Evolutionary conservation across 2,113 vertebrate genomes (phyloP), one percentile per base, ranked within the genome.

Genomic region (Grus americana): DNA sequence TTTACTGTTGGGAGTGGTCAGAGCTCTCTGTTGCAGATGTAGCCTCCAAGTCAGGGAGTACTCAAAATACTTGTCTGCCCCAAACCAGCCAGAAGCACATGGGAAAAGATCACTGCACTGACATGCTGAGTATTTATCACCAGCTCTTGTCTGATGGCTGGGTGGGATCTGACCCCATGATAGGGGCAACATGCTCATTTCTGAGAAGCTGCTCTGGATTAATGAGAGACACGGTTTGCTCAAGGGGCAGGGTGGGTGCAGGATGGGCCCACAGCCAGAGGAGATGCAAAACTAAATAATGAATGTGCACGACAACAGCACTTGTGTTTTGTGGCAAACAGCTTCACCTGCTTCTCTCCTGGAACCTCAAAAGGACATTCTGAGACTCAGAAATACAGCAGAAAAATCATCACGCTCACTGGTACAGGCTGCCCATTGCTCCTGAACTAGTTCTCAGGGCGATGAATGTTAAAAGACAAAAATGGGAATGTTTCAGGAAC

Each of bases 41-140:
- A 94, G 73, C 40, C 73, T 91, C 40, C 52, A 79, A 10, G 16
- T 91, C 78, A 49, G 87, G 84, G 93, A 93, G 66, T 91, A 85
- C 88, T 81, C 76, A 81, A 52, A 92, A 89, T 18, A 46, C 44
- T 58, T 61, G 46, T 42, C 52, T 94, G 94, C 36, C 40, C 30
- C 24, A 3, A 75, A 79, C 34, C 17, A 50, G 27, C 21, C 78
- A 88, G 54, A 85, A 91, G 81, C 47, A 42, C 0, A 0, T 49
- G 74, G 70, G 65, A 87, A 95, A 89, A 74, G 40, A 44, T 75
- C 44, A 57, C 40, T 65, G 47, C 20, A 14, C 44, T 34, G 74
- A 34, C 15, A 50, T 0, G 1, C 8, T 38, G 44, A 72, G 11
- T 46, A 68, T 54, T 65, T 65, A 24, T 44, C 36, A 54, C 34